These are phyloP conservation scores for Seriola rivoliana DNA, from an alignment of 2,113 vertebrate species.

Conservation along the genomic window DNA sequence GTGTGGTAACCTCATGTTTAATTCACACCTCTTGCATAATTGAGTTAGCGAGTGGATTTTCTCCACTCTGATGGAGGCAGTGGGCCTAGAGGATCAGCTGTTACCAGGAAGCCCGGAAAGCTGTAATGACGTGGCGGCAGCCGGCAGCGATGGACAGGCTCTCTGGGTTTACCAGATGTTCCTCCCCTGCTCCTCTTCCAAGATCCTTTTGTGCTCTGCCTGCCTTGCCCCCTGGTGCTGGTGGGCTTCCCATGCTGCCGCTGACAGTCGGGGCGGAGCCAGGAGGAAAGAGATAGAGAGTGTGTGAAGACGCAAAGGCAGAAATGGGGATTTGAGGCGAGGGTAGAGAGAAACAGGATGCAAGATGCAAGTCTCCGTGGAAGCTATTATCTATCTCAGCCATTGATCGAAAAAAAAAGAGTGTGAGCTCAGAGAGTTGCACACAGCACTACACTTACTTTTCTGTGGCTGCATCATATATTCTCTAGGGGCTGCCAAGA, in stretches of 20 bases:
- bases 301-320: conserved; percentile 20
- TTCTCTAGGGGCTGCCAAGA: conserved; percentile 33
- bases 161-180: conserved; percentile 57
- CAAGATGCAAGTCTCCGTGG: conserved; percentile 47
- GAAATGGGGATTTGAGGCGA: conserved; percentile 31
- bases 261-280: conserved; percentile 36
- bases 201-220: conserved; percentile 27
- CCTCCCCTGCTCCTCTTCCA: not conserved
- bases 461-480: conserved; percentile 48
- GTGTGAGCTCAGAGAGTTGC: conserved; percentile 48
- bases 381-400: conserved; percentile 57
- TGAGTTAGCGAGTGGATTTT: conserved; percentile 76
- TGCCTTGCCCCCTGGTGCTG: conserved; percentile 36
- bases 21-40: conserved; percentile 84
- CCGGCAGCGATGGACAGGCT: conserved; percentile 39
- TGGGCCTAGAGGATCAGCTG: conserved; percentile 75
- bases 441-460: conserved; percentile 45
- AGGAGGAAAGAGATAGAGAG: conserved; percentile 19
- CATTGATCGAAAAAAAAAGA: conserved; percentile 62
- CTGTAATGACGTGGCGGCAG: conserved; percentile 31
- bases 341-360: conserved; percentile 38
- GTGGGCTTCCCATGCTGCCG: conserved; percentile 32
- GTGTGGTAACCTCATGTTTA: conserved; percentile 76
- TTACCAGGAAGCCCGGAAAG: conserved; percentile 64
- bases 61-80: conserved; percentile 67